A percentile compares a stretch with the other conserved stretches of the same genome.
These are phyloP conservation scores for Otolemur garnettii DNA, from an alignment of 2,113 vertebrate species.

Conservation along the genomic window DNA sequence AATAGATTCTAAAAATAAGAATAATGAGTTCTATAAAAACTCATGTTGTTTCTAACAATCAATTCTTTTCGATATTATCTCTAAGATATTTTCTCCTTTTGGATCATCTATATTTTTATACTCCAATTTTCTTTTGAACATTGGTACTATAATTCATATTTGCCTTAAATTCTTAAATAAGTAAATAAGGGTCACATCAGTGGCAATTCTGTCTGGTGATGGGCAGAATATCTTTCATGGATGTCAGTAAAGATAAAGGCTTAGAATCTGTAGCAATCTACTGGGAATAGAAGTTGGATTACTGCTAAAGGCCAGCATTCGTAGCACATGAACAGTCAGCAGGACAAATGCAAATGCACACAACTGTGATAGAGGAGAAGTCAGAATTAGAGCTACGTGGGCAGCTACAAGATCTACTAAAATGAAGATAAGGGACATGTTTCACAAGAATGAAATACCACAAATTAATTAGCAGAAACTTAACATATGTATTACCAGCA, in stretches of 20 bases:
- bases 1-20: background rate
- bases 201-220: background rate
- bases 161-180: background rate
- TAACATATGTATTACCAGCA: background rate
- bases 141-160: background rate
- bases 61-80: background rate
- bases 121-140: background rate
- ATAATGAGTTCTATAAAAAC: background rate
- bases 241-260: background rate
- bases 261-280: background rate
- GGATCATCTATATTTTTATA: background rate
- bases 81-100: background rate
- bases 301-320: background rate
- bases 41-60: background rate
- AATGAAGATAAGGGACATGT: background rate
- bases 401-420: background rate
- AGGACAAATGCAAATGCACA: background rate
- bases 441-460: background rate
- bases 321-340: background rate
- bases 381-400: background rate
- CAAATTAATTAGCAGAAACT: background rate
- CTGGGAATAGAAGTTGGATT: background rate
- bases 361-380: background rate
- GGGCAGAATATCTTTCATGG: background rate
- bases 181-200: background rate